A percentile compares a stretch with the other conserved stretches of the same genome.
phyloP scores from a whole-genome alignment of 1,140 invertebrate species.

The Caenorhabditis remanei region DNA sequence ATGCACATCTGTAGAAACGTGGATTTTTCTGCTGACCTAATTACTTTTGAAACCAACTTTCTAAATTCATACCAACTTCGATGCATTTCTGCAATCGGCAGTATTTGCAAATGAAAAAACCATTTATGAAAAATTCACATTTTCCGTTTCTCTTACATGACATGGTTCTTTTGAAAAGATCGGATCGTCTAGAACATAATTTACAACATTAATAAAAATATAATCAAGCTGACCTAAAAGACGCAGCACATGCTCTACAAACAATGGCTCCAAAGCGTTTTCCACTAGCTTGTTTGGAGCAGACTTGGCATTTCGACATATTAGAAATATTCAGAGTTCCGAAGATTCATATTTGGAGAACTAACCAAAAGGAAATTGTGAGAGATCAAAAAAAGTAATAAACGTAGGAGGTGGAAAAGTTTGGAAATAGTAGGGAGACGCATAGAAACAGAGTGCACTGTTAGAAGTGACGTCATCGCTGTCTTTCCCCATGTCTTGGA shows the following conservation, averaged over 20 bases:
- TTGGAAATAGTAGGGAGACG: no score
- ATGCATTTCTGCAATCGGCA: not conserved
- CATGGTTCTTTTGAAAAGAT: not conserved
- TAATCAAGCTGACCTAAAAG: not conserved
- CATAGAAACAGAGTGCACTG: no score
- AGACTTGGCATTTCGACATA: not conserved
- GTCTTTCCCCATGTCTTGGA: no score
- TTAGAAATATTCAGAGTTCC: not conserved
- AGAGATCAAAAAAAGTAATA: no score
- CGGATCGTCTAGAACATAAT: not conserved
- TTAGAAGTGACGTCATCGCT: no score
- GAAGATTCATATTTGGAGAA: no score
- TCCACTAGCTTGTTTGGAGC: not conserved
- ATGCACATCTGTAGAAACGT: not conserved
- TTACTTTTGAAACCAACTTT: not conserved
- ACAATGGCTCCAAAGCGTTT: not conserved
- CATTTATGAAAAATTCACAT: conserved; percentile 11
- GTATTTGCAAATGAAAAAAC: not conserved
- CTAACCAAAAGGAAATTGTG: no score
- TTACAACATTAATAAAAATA: not conserved
- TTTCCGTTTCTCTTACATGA: not conserved
- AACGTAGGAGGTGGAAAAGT: no score
- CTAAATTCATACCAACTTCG: not conserved
- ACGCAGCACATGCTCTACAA: not conserved
- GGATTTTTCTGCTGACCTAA: no score